phyloP scores from a whole-genome alignment of 2,797 vertebrate genomes.

The Hafferia zeledoni region DNA sequence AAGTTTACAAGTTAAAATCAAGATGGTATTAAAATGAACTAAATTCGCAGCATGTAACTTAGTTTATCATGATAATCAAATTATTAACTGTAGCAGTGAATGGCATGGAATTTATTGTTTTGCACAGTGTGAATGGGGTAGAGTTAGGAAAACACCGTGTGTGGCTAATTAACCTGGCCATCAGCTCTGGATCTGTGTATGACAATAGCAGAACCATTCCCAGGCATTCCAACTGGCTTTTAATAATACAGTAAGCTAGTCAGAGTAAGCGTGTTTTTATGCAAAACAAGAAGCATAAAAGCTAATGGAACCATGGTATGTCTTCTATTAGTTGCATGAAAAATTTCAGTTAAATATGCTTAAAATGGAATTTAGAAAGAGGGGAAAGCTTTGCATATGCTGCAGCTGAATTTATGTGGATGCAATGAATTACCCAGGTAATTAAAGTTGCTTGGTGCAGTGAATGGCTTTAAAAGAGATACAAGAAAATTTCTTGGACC shows the following conservation, averaged over 20 bases:
- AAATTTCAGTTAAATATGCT: conserved; percentile 39
- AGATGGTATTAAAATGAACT: background rate
- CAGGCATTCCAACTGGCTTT: conserved; percentile 12
- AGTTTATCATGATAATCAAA: conserved; percentile 53
- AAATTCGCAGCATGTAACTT: background rate
- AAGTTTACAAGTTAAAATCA: background rate
- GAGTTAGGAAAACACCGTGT: conserved; percentile 1
- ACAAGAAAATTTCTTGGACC: conserved; percentile 35
- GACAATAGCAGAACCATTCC: conserved; percentile 10
- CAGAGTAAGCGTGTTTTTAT: conserved; percentile 8
- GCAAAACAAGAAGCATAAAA: conserved; percentile 19
- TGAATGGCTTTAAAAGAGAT: conserved; percentile 30
- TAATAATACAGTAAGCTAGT: conserved; percentile 32
- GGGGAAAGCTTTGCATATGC: background rate
- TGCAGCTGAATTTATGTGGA: conserved; percentile 19
- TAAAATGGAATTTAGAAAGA: conserved; percentile 42
- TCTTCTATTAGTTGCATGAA: conserved; percentile 28
- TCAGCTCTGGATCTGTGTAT: background rate
- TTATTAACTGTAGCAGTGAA: conserved; percentile 56
- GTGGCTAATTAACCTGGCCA: conserved; percentile 59
- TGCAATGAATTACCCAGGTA: conserved; percentile 41
- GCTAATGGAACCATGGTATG: conserved; percentile 14
- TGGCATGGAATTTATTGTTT: conserved; percentile 49
- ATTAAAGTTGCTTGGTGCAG: conserved; percentile 58
- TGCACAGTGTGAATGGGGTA: background rate